Base-by-base conservation (phyloP, 2,113 vertebrate species). In the Dromiciops gliroides region DNA sequence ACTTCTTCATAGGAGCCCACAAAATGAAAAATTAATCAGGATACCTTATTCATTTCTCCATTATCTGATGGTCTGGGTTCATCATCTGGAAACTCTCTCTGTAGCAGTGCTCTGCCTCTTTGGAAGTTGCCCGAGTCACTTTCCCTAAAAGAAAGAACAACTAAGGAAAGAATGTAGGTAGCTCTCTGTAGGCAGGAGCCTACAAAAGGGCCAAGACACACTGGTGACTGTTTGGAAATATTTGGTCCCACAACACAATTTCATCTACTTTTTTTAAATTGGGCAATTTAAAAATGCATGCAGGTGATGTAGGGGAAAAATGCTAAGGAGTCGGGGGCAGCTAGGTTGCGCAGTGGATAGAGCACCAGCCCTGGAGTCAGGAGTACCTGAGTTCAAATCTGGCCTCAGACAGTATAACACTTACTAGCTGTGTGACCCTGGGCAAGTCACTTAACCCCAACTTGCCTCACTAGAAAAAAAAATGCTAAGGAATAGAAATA, bases 41-140 rank as follows among this genome's bases (percentile, higher is more conserved):
- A 0, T 93, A 97, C 98, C 97, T 97, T 16, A 75, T 8, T 90
- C 49, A 93, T 48, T 53, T 90, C 95, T 47, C 91, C 94, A 11
- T 31, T n/a, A 48, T 44, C 26, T 0, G 3, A 90, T 19, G 44
- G 22, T 28, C n/a, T 28, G 26, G 14, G 26, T 97, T 96, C 52
- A 24, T 0, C 90, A 3, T 90, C 89, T n/a, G 51, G 94, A 37
- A 28, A 24, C 31, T 90, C 49, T 25, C 51, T 88, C 31, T 0
- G 1, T 0, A 2, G 52, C 31, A 51, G 26, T 56, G 28, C 9
- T 0, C 0, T 11, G 89, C 67, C 90, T 90, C 67, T 56, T 97
- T 90, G 92, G 93, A 28, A 92, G 49, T 50, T 93, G 90, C 14
- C 0, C 11, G 47, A 94, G 51, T 56, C 93, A 67, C 93, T 94